phyloP scores from a whole-genome alignment of 2,797 vertebrate species.

The Perodicticus potto region DNA sequence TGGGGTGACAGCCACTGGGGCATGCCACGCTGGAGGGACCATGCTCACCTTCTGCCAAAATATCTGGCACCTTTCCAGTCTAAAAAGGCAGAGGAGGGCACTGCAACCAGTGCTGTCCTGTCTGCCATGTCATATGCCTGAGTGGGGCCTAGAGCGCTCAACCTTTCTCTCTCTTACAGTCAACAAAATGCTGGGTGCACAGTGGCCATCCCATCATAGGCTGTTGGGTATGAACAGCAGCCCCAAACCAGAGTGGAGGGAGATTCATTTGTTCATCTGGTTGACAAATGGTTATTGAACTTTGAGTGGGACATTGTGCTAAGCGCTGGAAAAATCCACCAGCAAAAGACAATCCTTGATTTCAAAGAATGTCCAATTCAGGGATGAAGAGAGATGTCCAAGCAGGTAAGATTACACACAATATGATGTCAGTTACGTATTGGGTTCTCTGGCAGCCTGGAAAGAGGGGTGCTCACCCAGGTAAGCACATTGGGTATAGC shows the following conservation, averaged over 20 bases:
- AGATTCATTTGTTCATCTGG: background rate
- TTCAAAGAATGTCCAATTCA: background rate
- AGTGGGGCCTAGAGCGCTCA: background rate
- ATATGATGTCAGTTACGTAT: background rate
- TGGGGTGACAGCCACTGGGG: background rate
- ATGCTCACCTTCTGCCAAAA: background rate
- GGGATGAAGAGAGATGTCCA: background rate
- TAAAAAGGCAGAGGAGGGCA: background rate
- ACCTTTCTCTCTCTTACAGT: background rate
- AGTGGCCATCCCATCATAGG: background rate
- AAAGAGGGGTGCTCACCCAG: background rate
- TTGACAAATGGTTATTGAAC: background rate
- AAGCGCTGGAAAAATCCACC: background rate
- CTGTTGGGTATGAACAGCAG: background rate
- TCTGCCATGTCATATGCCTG: background rate
- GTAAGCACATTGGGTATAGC: background rate
- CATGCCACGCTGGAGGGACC: rapidly evolving
- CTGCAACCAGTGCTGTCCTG: background rate
- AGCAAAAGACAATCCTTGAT: background rate
- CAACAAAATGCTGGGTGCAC: rapidly evolving
- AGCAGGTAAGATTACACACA: background rate
- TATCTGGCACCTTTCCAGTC: background rate
- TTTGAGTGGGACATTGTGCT: background rate
- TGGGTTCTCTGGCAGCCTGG: background rate
- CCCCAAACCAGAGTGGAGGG: too few relatives aligned